Evolutionary conservation across 2,113 vertebrate genomes (phyloP).

Genomic region (Tylochromis polylepis): DNA sequence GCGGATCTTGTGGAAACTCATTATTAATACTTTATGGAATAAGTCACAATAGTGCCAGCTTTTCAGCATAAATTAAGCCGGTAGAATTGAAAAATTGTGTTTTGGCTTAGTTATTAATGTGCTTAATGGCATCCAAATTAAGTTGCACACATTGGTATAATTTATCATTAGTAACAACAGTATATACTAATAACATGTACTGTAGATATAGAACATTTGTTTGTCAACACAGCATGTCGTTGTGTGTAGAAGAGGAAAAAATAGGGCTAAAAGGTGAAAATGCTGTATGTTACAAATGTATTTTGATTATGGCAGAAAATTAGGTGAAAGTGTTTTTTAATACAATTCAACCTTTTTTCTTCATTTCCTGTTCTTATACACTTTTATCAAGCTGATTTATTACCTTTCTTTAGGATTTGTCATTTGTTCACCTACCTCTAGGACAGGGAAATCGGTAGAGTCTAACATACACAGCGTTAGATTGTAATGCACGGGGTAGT

Average conservation of each 20-base stretch:
- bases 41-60: not conserved
- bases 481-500: not conserved
- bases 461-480: fast-evolving
- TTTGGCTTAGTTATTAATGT: not conserved
- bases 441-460: not conserved
- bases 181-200: not conserved
- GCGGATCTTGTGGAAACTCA: not conserved
- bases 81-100: fast-evolving
- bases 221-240: not conserved
- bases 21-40: not conserved
- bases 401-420: not conserved
- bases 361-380: not conserved
- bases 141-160: not conserved
- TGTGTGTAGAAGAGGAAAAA: not conserved
- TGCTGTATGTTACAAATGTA: not conserved
- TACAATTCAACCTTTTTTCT: not conserved
- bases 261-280: not conserved
- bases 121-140: not conserved
- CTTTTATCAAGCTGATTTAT: not conserved
- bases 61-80: not conserved
- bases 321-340: not conserved
- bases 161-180: not conserved
- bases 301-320: not conserved
- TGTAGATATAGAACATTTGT: not conserved
- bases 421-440: fast-evolving